Base-by-base conservation (phyloP, 2,888 invertebrate genomes). In the Drosophila affinis region DNA sequence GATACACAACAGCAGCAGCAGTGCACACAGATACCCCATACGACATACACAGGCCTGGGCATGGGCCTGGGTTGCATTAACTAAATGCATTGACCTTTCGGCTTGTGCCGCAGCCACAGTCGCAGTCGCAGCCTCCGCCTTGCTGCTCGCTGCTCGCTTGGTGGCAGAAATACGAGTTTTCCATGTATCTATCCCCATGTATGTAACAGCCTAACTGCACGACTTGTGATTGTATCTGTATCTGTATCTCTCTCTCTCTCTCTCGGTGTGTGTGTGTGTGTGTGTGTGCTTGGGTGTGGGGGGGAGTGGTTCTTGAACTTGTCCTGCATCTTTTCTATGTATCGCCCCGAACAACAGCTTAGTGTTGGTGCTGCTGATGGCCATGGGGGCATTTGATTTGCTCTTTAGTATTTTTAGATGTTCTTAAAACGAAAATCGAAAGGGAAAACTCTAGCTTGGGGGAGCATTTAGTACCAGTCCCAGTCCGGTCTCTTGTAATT, bases 1-100 rank as follows among this genome's bases (percentile, higher is more conserved):
- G 54, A 48, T 27, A 32, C 62, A 75, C 39, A 14, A 21, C 12
- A 39, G 32, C 32, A 32, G 12, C 12, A 32, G 21, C 0, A 21
- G 18, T 18, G 18, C 55, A 52, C 54, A 56, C 18, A n/a, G 39
- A 39, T 32, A 55, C 27, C 14, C 32, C 48, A n/a, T 54, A 48
- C 27, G 54, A 51, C 47, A 51, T 47, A 47, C 63, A 64, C 24
- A 39, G 39, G 14, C 6, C 55, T 29, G 9, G 29, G 27, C 24
- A 3, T 24, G 51, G 34, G 39, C 59, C 53, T 57, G 68, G 54
- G 54, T 44, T 81, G 72, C 80, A 85, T 87, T 85, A 86, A 86
- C 83, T 84, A 85, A 85, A 85, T 85, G 87, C 85, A 85, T 85
- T 85, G 85, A 85, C 85, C 85, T 87, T 79, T 84, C 72, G 60